Evolutionary conservation across 2,888 invertebrate species (phyloP).

Genomic region (Bellardia bayeri): DNA sequence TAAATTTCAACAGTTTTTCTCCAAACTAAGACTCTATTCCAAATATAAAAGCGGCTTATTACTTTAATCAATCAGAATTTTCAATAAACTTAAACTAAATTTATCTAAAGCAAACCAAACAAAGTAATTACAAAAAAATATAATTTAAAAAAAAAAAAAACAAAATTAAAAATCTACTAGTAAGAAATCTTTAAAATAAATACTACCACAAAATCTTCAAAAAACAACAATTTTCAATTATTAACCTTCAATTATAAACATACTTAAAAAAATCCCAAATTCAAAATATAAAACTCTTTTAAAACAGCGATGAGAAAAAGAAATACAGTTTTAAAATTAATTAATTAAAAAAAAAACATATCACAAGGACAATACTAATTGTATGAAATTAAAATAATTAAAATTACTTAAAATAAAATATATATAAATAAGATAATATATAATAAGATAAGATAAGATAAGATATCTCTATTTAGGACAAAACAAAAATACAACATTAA

Average conservation of each 20-base stretch:
- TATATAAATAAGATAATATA: too few species aligned
- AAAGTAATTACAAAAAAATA: neutral
- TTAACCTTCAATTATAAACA: conserved; percentile 43
- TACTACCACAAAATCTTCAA: neutral
- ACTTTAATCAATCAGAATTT: conserved; percentile 61
- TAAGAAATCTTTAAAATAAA: neutral
- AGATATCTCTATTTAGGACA: conserved; percentile 62
- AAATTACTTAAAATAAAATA: conserved; percentile 62
- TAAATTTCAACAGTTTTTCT: conserved; percentile 27
- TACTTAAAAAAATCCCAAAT: neutral
- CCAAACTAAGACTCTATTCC: conserved; percentile 53
- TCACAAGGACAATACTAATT: conserved; percentile 84
- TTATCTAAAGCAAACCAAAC: neutral
- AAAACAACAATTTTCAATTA: conserved; percentile 26
- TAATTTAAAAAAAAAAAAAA: conserved; percentile 13
- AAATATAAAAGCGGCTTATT: conserved; percentile 56
- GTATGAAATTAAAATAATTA: conserved; percentile 78
- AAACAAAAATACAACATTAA: conserved; percentile 5
- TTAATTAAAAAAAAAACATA: conserved; percentile 80
- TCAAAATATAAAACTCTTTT: conserved; percentile 77
- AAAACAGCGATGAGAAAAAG: conserved; percentile 22
- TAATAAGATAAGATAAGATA: neutral
- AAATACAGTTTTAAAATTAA: conserved; percentile 34
- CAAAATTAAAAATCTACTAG: conserved; percentile 1
- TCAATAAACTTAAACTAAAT: conserved; percentile 42